These are phyloP conservation scores for Leptobrachium ailaonicum DNA, from an alignment of 2,113 vertebrate species.

Conservation along the genomic window DNA sequence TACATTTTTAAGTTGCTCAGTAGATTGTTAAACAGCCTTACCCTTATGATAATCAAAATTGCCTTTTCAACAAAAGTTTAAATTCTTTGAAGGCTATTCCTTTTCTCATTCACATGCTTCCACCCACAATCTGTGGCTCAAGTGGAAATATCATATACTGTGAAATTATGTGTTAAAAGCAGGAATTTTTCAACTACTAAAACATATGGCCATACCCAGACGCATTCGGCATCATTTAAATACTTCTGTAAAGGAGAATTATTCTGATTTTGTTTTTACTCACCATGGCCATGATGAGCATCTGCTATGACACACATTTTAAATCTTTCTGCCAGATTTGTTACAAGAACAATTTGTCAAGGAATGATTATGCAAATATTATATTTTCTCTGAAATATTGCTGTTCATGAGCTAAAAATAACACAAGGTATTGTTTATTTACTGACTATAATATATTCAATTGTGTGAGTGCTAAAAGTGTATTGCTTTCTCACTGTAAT, in stretches of 20 bases:
- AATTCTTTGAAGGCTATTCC: no score
- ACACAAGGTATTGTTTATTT: no score
- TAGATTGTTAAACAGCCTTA: no score
- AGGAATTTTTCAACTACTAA: background rate
- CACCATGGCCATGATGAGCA: background rate
- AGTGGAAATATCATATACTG: background rate
- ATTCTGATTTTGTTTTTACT: background rate
- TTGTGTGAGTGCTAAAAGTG: no score
- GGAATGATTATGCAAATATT: constrained; percentile 1
- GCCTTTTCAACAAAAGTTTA: no score
- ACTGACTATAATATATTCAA: no score
- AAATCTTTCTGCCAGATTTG: background rate
- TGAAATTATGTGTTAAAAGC: background rate
- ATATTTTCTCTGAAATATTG: background rate
- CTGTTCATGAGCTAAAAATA: background rate
- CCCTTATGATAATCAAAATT: no score
- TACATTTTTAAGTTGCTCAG: no score
- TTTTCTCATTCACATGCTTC: background rate
- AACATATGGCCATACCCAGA: background rate
- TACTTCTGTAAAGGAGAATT: background rate
- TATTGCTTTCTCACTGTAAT: no score
- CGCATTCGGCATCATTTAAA: background rate
- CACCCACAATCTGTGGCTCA: background rate
- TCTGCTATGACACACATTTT: background rate
- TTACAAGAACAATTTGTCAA: background rate